phyloP scores from a whole-genome alignment of 2,888 invertebrate genomes.

The Drepana falcataria region DNA sequence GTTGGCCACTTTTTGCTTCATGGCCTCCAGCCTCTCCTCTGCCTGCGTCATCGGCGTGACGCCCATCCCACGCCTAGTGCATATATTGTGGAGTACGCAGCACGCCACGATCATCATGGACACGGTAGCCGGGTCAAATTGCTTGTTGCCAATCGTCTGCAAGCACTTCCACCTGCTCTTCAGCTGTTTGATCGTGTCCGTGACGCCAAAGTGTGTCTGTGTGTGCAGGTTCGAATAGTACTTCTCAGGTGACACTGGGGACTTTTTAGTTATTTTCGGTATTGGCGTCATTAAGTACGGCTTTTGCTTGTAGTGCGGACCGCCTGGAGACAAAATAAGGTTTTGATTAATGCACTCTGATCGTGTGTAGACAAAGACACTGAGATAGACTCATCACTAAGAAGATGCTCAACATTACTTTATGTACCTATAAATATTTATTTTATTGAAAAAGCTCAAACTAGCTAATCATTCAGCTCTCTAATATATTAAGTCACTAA shows the following conservation, averaged over 20 bases:
- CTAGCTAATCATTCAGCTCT: no score
- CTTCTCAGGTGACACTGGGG: slow-evolving; percentile 63
- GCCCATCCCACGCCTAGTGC: slow-evolving; percentile 43
- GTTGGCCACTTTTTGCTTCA: slow-evolving; percentile 71
- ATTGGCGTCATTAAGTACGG: slow-evolving; percentile 64
- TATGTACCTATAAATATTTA: no score
- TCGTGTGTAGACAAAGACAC: no score
- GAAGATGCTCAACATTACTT: no score
- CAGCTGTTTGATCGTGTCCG: slow-evolving; percentile 61
- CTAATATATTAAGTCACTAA: no score
- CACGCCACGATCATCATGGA: slow-evolving; percentile 59
- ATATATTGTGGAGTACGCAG: slow-evolving; percentile 60
- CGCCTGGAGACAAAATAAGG: slow-evolving; percentile 36
- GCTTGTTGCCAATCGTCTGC: slow-evolving; percentile 63
- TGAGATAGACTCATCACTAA: no score
- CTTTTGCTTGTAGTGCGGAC: slow-evolving; percentile 58
- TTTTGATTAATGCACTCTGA: no score
- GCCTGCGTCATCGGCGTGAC: slow-evolving; percentile 53
- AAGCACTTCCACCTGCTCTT: slow-evolving; percentile 68
- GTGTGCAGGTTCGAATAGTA: slow-evolving; percentile 57
- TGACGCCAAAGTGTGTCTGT: slow-evolving; percentile 41
- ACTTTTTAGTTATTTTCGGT: slow-evolving; percentile 64
- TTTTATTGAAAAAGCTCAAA: no score
- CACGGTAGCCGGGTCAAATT: slow-evolving; percentile 56
- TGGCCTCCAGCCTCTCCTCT: slow-evolving; percentile 58